Evolutionary conservation across 2,113 vertebrate species (phyloP).

Genomic region (Mandrillus leucophaeus): DNA sequence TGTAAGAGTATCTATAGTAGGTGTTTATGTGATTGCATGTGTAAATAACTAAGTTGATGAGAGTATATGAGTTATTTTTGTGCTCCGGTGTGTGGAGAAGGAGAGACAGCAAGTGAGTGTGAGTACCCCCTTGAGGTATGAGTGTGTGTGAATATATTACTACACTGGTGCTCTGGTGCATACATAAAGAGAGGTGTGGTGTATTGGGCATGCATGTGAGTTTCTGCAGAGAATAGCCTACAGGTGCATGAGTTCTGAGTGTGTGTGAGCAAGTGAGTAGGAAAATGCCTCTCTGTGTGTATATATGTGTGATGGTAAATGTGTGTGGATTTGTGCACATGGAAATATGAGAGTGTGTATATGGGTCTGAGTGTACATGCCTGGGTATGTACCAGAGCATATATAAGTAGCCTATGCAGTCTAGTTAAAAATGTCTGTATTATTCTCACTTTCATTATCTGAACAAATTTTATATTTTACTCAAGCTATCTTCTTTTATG

Average conservation of each 20-base stretch:
- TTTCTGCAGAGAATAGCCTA: background rate
- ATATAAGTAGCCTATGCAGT: background rate
- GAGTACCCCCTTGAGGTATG: background rate
- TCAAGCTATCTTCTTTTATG: background rate
- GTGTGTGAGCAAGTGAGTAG: background rate
- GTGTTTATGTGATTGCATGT: background rate
- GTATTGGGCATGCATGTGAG: too few species aligned
- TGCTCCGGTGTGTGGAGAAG: background rate
- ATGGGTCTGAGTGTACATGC: background rate
- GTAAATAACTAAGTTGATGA: background rate
- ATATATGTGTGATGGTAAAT: background rate
- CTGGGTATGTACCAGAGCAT: background rate
- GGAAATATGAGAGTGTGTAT: background rate
- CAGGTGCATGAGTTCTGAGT: background rate
- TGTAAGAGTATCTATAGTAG: background rate
- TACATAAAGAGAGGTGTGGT: too few species aligned
- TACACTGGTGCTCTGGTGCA: fast-evolving
- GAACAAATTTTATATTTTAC: background rate
- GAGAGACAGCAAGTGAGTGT: background rate
- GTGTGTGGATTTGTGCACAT: background rate
- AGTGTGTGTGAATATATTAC: background rate
- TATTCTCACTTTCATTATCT: background rate
- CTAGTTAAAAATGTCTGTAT: background rate
- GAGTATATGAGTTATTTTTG: background rate
- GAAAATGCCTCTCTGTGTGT: background rate